phyloP scores from a whole-genome alignment of 2,888 invertebrate species.

The Lasioglossum malachurum region DNA sequence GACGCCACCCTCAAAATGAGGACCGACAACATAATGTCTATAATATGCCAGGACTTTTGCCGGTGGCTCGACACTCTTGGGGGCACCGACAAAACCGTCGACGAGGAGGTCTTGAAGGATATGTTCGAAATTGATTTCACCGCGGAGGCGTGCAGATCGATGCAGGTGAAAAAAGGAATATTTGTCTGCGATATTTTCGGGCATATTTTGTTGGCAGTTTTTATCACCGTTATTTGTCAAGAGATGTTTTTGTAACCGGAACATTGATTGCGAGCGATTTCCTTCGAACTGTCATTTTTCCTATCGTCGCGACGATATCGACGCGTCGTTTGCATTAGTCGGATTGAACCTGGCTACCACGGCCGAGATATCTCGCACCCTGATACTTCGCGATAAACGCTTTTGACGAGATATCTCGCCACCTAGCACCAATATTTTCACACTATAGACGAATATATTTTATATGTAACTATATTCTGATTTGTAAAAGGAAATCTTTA shows the following conservation, averaged over 20 bases:
- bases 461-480: no score
- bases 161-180: conserved; percentile 73
- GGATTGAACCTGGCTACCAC: no score
- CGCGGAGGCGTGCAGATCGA: conserved; percentile 78
- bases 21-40: conserved; percentile 75
- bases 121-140: conserved; percentile 86
- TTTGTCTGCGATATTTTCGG: neutral
- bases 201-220: neutral
- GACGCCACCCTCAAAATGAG: conserved; percentile 79
- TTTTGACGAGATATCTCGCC: no score
- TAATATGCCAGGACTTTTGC: conserved; percentile 86
- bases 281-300: neutral
- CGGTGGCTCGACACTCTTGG: conserved; percentile 86
- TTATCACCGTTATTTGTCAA: neutral
- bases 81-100: conserved; percentile 85
- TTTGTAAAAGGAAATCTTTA: no score
- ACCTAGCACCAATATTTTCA: no score
- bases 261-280: neutral
- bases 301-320: neutral
- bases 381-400: no score
- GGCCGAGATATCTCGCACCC: no score
- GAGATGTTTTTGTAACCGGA: neutral
- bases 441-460: no score
- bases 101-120: conserved; percentile 86
- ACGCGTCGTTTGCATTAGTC: no score